phyloP scores from a whole-genome alignment of 2,113 vertebrate genomes.

The Prolemur simus region DNA sequence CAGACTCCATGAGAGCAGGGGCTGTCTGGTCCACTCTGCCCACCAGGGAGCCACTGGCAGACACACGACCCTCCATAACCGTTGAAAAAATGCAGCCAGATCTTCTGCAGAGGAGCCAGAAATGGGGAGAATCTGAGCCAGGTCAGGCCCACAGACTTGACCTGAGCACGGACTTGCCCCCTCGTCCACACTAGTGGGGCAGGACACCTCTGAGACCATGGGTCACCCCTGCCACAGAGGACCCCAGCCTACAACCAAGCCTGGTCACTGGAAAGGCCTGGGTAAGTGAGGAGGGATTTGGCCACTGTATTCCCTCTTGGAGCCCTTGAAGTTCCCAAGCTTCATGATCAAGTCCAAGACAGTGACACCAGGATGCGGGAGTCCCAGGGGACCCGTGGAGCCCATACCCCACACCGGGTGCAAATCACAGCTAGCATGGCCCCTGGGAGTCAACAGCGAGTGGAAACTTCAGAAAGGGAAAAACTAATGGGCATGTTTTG shows the following conservation, averaged over 20 bases:
- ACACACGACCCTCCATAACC: not conserved
- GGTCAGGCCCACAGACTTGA: not conserved
- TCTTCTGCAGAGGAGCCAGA: not conserved
- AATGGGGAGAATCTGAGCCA: not conserved
- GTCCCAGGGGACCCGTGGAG: not conserved
- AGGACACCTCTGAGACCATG: not conserved
- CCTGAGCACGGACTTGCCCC: fast-evolving
- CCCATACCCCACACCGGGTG: not conserved
- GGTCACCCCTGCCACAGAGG: not conserved
- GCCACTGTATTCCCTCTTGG: not conserved
- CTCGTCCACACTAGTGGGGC: not conserved
- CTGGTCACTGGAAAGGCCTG: not conserved
- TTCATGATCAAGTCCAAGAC: not conserved
- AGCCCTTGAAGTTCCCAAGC: not conserved
- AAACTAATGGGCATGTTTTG: slow-evolving; percentile 66
- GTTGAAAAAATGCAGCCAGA: not conserved
- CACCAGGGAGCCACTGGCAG: not conserved
- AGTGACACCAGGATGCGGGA: not conserved
- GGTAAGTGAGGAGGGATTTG: not conserved
- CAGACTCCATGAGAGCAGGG: not conserved
- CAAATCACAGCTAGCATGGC: slow-evolving; percentile 20
- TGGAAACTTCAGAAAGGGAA: slow-evolving; percentile 70
- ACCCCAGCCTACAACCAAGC: not conserved
- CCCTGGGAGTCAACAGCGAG: slow-evolving; percentile 48
- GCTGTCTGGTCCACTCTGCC: not conserved